Evolutionary conservation across 1,140 invertebrate species (phyloP), one percentile per base, ranked within the genome.

Genomic region (Alviniconcha marisindica): DNA sequence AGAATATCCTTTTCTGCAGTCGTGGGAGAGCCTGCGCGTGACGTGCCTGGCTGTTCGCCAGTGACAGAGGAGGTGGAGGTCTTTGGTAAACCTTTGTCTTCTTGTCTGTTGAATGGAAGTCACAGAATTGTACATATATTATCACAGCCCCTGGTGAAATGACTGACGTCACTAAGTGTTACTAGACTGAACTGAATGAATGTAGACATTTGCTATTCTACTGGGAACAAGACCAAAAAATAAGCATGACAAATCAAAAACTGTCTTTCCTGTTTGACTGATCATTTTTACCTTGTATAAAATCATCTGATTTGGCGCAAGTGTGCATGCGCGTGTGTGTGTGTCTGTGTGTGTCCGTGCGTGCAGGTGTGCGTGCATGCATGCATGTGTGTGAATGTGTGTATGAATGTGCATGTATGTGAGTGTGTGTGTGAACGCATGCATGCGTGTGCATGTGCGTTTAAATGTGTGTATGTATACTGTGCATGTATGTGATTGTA

Each of bases 1-100:
- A 93, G 85, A 44, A 92, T 92, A 83, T 93, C 91, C 89, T 93
- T 93, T 80, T 93, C 92, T 40, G 91, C 91, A 77, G 89, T 36
- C 33, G 92, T 92, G 48, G 91, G 91, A 21, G 92, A 91, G 0
- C 88, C 90, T 54, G 90, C 89, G 63, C 90, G 81, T 15, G 91
- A 89, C 21, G 89, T 69, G 18, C 86, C 87, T 24, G 90, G 88
- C n/a, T 89, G 71, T 66, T 92, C 91, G 63, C 87, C 91, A 85
- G 88, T 89, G 18, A 87, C 83, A 15, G 89, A 88, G 4, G 84
- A 83, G 10, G 84, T 77, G 36, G 82, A 78, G 60, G 80, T 89
- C 33, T 89, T 85, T 1, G 86, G 87, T 33, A 86, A 38, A 42
- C 56, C 81, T 18, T 77, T 74, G 83, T 91, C 90, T 73, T 91